Evolutionary conservation across 2,888 invertebrate genomes (phyloP), one percentile per base, ranked within the genome.

Genomic region (Drosophila multiciliata): DNA sequence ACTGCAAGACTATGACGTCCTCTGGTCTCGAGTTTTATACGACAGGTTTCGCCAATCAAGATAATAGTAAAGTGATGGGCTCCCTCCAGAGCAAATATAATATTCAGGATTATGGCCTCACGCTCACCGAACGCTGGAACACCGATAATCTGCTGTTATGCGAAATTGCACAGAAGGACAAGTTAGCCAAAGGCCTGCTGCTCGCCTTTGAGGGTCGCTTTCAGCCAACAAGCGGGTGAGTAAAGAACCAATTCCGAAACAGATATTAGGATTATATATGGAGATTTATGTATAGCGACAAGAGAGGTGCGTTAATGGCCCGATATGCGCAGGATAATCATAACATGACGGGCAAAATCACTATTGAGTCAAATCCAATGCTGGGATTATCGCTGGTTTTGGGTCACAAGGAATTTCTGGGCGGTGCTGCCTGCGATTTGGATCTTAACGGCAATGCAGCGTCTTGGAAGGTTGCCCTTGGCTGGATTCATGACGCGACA

Each of bases 71-170:
- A 94, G 96, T 97, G 85, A 95, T 96, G 86, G 98, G 98, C 71
- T 96, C 95, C 79, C 94, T 99, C 85, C 98, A 98, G 93, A 98
- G 98, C 59, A 98, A 98, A 94, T 99, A 98, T 93, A 96, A 96
- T 89, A 94, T 97, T 82, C 96, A 96, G 91, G 97, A 97, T 89
- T 96, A 97, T 89, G 97, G 98, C 79, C 92, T 99, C 68, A 97
- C 98, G 54, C 97, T 99, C 93, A 96, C 97, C 83, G 99, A 99
- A 93, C 99, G 98, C 93, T 99, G 99, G 99, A 99, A 97, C 93
- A 99, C 99, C 38, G 98, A 99, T 92, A 99, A 99, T 94, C 96
- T 97, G 72, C 94, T 99, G 73, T 96, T 95, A 75, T 97, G 98
- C 45, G 98, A 98, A 92, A 94, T 99, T 65, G 95, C 97, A 58